A percentile compares a stretch with the other conserved stretches of the same genome.
Conservation (phyloP, 2,888 invertebrate species). For the Sericinus montela region DNA sequence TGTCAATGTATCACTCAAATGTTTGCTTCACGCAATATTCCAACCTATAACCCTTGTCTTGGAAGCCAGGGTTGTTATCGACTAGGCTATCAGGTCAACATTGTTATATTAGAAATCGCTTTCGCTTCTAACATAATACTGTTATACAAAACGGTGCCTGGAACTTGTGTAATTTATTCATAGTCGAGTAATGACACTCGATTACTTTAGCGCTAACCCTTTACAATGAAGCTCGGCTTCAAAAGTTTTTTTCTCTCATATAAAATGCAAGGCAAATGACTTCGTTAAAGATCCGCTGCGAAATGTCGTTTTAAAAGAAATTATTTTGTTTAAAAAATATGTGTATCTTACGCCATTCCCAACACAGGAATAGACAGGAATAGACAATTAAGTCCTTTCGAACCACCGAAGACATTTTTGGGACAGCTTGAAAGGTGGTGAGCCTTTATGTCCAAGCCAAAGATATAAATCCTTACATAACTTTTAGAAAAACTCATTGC, state of each 20-base stretch:
- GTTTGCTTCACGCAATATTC: too few relatives aligned
- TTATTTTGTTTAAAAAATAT: not conserved
- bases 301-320: slow-evolving; percentile 12
- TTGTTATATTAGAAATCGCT: slow-evolving; percentile 17
- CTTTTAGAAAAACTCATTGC: too few relatives aligned
- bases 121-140: slow-evolving; percentile 32
- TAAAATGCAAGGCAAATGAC: slow-evolving; percentile 47
- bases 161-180: slow-evolving; percentile 74
- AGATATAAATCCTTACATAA: too few relatives aligned
- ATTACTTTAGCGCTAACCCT: slow-evolving; percentile 74
- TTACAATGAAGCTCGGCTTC: slow-evolving; percentile 54
- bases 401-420: too few relatives aligned
- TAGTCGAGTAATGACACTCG: slow-evolving; percentile 78
- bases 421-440: too few relatives aligned
- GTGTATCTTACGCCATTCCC: too few relatives aligned
- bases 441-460: too few relatives aligned
- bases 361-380: too few relatives aligned
- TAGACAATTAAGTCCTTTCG: too few relatives aligned
- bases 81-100: too few relatives aligned
- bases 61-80: too few relatives aligned
- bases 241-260: slow-evolving; percentile 54
- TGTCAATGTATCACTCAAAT: too few relatives aligned
- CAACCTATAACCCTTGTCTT: not conserved
- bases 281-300: slow-evolving; percentile 35
- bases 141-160: slow-evolving; percentile 43